Base-by-base conservation (phyloP, 2,797 vertebrate genomes). In the Chelon auratus region DNA sequence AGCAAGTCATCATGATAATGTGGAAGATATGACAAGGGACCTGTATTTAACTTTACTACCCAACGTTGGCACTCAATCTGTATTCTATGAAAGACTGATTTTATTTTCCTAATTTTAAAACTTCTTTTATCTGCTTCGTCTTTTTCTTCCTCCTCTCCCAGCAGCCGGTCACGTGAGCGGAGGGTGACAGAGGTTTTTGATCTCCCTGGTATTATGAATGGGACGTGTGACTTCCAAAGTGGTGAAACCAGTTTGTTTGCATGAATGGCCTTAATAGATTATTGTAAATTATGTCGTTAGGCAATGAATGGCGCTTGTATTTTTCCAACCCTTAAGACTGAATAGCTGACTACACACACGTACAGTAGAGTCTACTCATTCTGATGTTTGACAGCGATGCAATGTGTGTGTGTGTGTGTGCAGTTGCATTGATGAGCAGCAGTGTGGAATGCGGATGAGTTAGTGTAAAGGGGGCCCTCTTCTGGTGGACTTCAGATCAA, bases 401-500 rank as follows among this genome's bases (percentile, higher is more conserved):
- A 80, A 51, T 33, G 13, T 2, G 9, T 42, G 54, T 36, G 30
- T 14, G 17, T n/a, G n/a, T n/a, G n/a, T n/a, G n/a, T n/a, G n/a
- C 8, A n/a, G 62, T 82, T 75, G 57, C 70, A 64, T 4, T 40
- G 63, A 39, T 26, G 39, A 72, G 45, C 43, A 56, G 4, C 61
- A n/a, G 30, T 5, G 51, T 42, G 2, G 62, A 26, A 9, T 40
- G 62, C 40, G 45, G 54, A 72, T 47, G 65, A 67, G 62, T 36
- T 48, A 66, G 68, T 73, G 78, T 48, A 69, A 75, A 72, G 56
- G 67, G 53, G 62, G 92, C 92, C 93, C 91, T 91, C 94, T 93
- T 56, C 84, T 94, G 94, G 93, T 72, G 20, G 43, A 62, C 8
- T 58, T 45, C 24, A 51, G 80, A 68, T 61, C 43, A 14, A 61